Base-by-base conservation (phyloP, 2,888 invertebrate species). In the Dryocosmus kuriphilus region DNA sequence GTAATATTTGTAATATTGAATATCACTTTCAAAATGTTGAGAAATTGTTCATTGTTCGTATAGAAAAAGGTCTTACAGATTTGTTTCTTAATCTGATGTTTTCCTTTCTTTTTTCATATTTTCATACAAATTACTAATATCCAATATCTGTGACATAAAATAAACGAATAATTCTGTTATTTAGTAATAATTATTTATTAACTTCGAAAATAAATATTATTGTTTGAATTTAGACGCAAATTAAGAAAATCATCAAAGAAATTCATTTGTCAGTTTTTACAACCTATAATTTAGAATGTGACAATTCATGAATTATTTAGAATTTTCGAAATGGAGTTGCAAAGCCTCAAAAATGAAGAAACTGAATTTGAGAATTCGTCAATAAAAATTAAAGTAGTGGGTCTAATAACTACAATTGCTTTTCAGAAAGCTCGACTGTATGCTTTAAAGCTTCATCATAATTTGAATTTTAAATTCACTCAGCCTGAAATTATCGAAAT, bases 341-440 rank as follows among this genome's bases (percentile, higher is more conserved):
- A 57, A 22, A 11, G 22, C 11, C 11, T 57, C 9, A 57, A 9
- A 57, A 57, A 24, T 57, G 9, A 22, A 57, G 11, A 24, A 24
- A 51, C 16, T 61, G 27, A 24, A 16, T 19, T n/a, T 41, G 30
- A 71, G 8, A 46, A 74, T 74, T 30, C 65, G 30, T 65, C 55
- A 30, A 74, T 67, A 60, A 80, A 77, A 80, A 80, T 86, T 41
- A 86, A 78, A 84, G 76, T 87, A 41, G 75, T 74, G 35, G 87
- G 87, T 27, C 78, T 87, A 46, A 75, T 86, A 75, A 86, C 82
- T 27, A 81, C 80, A 2, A 73, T 82, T 55, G 83, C 81, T 62
- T 87, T 85, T 73, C 86, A 87, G 67, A 86, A 79, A 75, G 85
- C 86, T 19, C 80, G 85, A 61, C 77, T 86, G 62, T 83, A 80